Conservation (phyloP, 92 coral and sea anemone genomes). For the Parazoanthus atlanticus region DNA sequence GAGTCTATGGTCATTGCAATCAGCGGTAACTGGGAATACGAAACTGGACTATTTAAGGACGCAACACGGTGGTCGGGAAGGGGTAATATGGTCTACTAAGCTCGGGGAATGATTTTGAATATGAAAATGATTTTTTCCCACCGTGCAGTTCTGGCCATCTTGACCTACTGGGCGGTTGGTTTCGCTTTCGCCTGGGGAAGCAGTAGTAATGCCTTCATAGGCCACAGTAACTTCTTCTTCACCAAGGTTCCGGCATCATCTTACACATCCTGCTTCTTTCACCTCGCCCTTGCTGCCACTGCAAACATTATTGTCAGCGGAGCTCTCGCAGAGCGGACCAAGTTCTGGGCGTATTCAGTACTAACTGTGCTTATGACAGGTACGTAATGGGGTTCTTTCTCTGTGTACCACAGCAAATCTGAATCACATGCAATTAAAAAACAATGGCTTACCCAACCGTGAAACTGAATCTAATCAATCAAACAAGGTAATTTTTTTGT, state of each 20-base stretch:
- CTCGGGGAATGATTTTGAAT: background rate
- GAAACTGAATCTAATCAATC: too few relatives aligned
- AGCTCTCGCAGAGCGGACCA: slow-evolving; percentile 54
- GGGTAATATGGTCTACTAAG: too few relatives aligned
- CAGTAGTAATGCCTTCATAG: slow-evolving; percentile 41
- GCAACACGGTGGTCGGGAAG: too few relatives aligned
- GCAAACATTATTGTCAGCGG: slow-evolving; percentile 60
- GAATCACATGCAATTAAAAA: too few relatives aligned
- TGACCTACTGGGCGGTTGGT: slow-evolving; percentile 55
- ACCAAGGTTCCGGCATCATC: slow-evolving; percentile 39
- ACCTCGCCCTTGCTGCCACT: slow-evolving; percentile 45
- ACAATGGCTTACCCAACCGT: too few relatives aligned
- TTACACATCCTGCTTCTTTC: slow-evolving; percentile 47
- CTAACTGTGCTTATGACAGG: slow-evolving; percentile 53
- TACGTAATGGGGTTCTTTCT: background rate
- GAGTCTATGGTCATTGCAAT: too few relatives aligned
- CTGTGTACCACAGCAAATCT: too few relatives aligned
- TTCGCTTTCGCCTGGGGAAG: slow-evolving; percentile 64
- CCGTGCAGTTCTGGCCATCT: slow-evolving; percentile 40
- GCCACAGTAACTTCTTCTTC: slow-evolving; percentile 56
- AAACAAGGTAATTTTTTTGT: too few relatives aligned
- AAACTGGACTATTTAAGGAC: too few relatives aligned
- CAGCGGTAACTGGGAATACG: too few relatives aligned
- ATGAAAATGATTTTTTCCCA: background rate
- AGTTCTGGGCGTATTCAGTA: slow-evolving; percentile 46